Percentiles rank a stretch among this genome's conserved stretches.
Evolutionary conservation across 2,113 vertebrate species (phyloP).

Genomic region (Scytalopus superciliaris): DNA sequence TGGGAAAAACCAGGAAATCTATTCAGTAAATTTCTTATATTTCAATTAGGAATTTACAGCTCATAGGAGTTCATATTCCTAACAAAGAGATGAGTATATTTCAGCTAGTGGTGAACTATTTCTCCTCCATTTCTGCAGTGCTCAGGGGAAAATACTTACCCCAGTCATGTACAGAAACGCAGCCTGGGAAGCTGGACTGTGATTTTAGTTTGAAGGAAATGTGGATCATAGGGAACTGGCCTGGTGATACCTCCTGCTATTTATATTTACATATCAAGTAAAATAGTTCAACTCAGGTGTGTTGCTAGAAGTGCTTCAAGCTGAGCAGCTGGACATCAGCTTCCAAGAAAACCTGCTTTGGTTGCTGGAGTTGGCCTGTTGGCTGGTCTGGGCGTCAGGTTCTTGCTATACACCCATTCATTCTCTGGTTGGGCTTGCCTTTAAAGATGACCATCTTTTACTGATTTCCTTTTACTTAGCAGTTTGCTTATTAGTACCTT

Average conservation of each 20-base stretch:
- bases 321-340: background rate
- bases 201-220: background rate
- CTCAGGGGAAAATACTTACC: background rate
- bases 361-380: background rate
- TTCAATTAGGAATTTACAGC: background rate
- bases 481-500: background rate
- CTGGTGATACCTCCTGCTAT: background rate
- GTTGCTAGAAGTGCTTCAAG: background rate
- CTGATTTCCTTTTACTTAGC: background rate
- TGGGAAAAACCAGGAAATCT: background rate
- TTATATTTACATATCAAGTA: background rate
- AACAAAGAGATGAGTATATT: background rate
- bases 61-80: background rate
- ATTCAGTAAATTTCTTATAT: background rate
- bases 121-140: background rate
- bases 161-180: background rate
- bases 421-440: background rate
- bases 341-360: background rate
- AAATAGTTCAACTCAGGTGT: background rate
- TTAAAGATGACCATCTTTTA: background rate
- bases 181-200: background rate
- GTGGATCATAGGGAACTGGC: background rate
- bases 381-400: background rate
- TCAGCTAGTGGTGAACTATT: background rate
- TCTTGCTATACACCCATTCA: background rate